These are phyloP conservation scores for Aldabrachelys gigantea DNA, from an alignment of 2,113 vertebrate genomes.

Conservation along the genomic window DNA sequence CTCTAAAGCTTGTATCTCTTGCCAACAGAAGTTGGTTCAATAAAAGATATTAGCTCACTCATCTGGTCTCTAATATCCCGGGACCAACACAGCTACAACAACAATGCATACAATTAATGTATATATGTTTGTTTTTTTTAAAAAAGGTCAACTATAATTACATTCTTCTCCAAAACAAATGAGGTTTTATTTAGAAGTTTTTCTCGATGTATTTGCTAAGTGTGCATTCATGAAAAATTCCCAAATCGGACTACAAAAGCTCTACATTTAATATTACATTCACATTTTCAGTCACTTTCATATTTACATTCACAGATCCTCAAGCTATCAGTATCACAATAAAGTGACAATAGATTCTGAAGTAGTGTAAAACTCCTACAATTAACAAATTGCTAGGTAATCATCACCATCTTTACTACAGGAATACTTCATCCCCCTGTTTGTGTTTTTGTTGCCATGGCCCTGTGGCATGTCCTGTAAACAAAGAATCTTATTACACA, in stretches of 20 bases:
- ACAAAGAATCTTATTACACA: slow-evolving; percentile 67
- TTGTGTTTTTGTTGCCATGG: slow-evolving; percentile 62
- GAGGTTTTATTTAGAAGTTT: neutral
- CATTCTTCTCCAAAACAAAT: neutral
- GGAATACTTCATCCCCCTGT: slow-evolving; percentile 53
- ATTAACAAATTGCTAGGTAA: slow-evolving; percentile 34
- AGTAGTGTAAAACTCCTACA: slow-evolving; percentile 19
- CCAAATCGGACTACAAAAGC: neutral
- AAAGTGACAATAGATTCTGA: neutral
- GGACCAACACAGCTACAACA: neutral
- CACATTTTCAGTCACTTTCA: neutral
- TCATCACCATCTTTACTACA: slow-evolving; percentile 47
- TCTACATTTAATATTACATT: neutral
- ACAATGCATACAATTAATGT: neutral
- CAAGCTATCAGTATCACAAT: neutral
- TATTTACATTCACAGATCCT: neutral
- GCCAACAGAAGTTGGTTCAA: neutral
- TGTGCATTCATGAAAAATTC: neutral
- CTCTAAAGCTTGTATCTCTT: neutral
- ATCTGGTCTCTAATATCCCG: neutral
- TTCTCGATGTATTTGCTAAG: neutral
- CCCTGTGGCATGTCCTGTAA: slow-evolving; percentile 39
- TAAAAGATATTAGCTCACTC: neutral
- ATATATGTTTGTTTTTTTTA: neutral
- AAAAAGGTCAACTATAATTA: neutral